Conservation (phyloP, 2,797 vertebrate genomes). For the Xenentodon cancila region DNA sequence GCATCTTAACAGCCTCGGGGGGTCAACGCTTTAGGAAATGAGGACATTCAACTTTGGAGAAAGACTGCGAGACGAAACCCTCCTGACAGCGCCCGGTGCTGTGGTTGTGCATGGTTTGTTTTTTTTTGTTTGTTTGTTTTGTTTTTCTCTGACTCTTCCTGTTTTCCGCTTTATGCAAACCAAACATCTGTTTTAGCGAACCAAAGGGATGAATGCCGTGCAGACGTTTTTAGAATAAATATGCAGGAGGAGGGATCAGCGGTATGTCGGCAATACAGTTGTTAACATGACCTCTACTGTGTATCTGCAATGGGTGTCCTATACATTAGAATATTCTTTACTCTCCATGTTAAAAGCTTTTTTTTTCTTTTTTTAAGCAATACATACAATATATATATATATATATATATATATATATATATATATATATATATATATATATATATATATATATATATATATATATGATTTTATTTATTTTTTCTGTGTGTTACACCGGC, state of each 20-base stretch:
- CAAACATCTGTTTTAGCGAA: conserved; percentile 35
- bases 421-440: too few relatives aligned
- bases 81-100: conserved; percentile 25
- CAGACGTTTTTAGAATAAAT: conserved; percentile 51
- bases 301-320: conserved; percentile 58
- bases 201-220: conserved; percentile 67
- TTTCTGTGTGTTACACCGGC: conserved; percentile 65
- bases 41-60: conserved; percentile 64
- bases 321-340: conserved; percentile 71
- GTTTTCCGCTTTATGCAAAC: conserved; percentile 46
- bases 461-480: conserved; percentile 40
- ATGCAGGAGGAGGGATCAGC: conserved; percentile 44
- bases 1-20: conserved; percentile 51
- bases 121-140: too few relatives aligned
- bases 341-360: conserved; percentile 62
- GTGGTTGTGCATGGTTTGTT: conserved; percentile 22
- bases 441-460: too few relatives aligned
- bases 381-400: conserved; percentile 72
- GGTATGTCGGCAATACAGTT: conserved; percentile 29
- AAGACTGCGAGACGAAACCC: conserved; percentile 3
- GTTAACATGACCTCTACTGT: conserved; percentile 67
- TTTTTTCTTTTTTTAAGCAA: conserved; percentile 68
- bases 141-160: conserved; percentile 38
- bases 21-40: conserved; percentile 25
- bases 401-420: too few relatives aligned